A percentile compares a stretch with the other conserved stretches of the same genome.
phyloP scores from a whole-genome alignment of 2,888 invertebrate genomes.

The Agrotis segetum region DNA sequence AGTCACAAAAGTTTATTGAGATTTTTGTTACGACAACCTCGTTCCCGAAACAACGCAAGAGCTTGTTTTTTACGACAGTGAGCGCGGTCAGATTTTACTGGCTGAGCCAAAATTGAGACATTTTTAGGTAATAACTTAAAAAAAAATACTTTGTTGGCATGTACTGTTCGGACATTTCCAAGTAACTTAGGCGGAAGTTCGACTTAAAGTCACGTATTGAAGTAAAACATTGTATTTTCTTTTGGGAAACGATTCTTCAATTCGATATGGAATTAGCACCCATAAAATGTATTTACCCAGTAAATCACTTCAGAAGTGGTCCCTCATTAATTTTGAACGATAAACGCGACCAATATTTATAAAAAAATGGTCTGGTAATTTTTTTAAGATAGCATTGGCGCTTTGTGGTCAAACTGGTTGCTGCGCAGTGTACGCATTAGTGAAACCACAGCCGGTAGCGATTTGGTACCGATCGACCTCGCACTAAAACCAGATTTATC shows the following conservation, averaged over 20 bases:
- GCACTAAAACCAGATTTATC: constrained; percentile 84
- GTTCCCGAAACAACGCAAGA: constrained; percentile 61
- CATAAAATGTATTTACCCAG: constrained; percentile 16
- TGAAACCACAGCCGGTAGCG: constrained; percentile 74
- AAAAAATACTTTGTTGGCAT: constrained; percentile 37
- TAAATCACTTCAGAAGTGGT: constrained; percentile 18
- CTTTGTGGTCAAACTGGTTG: constrained; percentile 61
- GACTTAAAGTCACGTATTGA: constrained; percentile 42
- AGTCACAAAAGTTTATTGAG: constrained; percentile 61
- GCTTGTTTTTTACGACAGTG: constrained; percentile 57
- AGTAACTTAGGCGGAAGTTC: constrained; percentile 49
- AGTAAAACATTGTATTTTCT: constrained; percentile 23
- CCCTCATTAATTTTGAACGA: constrained; percentile 15
- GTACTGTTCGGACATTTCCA: constrained; percentile 22
- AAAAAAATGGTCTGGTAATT: constrained; percentile 27
- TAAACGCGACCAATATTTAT: constrained; percentile 26
- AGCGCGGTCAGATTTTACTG: constrained; percentile 58
- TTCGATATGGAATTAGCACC: constrained; percentile 18
- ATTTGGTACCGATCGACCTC: constrained; percentile 79
- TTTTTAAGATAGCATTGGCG: constrained; percentile 46
- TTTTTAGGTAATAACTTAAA: constrained; percentile 51
- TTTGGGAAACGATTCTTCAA: constrained; percentile 11
- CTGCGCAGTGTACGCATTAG: constrained; percentile 56
- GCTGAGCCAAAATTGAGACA: constrained; percentile 52
- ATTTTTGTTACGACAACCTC: constrained; percentile 59